Percentiles rank a stretch among this genome's conserved stretches.
phyloP scores from a whole-genome alignment of 1,140 invertebrate species.

The Triops cancriformis region DNA sequence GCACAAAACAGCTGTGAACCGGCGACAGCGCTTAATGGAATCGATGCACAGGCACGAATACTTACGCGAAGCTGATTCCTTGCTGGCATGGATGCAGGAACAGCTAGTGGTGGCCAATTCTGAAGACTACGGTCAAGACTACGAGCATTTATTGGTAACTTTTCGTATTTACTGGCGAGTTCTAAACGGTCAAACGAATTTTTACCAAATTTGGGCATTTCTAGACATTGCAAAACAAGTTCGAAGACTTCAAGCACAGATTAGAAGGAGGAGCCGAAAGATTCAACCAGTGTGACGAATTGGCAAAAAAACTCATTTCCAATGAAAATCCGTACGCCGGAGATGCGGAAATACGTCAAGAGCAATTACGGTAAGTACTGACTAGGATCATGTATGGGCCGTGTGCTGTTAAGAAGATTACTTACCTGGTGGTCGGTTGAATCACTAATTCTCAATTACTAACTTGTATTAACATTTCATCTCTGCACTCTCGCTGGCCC shows the following conservation, averaged over 20 bases:
- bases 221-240: conserved; percentile 77
- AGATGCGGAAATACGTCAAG: conserved; percentile 78
- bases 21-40: conserved; percentile 78
- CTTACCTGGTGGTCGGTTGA: conserved; percentile 3
- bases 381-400: too few relatives aligned
- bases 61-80: conserved; percentile 57
- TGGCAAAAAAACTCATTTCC: conserved; percentile 80
- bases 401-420: too few relatives aligned
- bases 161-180: conserved; percentile 22
- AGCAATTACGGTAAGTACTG: conserved; percentile 66
- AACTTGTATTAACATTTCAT: background rate
- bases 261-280: conserved; percentile 85
- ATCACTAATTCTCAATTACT: background rate
- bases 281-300: conserved; percentile 83
- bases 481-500: background rate
- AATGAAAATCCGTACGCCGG: conserved; percentile 79
- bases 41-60: conserved; percentile 88
- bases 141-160: conserved; percentile 80
- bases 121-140: conserved; percentile 95
- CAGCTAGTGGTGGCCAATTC: conserved; percentile 80
- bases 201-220: conserved; percentile 33
- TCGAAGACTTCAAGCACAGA: conserved; percentile 87
- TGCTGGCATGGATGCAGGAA: conserved; percentile 90
- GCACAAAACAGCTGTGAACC: conserved; percentile 65
- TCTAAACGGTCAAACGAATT: conserved; percentile 23